These are phyloP conservation scores for Aphaenogaster rudis DNA, from an alignment of 1,140 invertebrate species.

Conservation along the genomic window DNA sequence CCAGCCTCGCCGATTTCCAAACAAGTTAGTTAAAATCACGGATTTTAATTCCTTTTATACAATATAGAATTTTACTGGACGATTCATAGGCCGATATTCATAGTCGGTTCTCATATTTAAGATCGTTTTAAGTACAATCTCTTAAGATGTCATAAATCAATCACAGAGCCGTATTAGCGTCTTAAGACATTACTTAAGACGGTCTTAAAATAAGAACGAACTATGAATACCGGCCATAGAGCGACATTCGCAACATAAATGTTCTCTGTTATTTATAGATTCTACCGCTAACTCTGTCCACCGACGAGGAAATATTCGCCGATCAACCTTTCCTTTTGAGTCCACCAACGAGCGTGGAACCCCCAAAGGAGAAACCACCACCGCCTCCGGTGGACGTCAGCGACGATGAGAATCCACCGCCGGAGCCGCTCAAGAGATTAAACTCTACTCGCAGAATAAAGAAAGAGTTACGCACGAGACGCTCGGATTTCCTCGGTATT, in stretches of 20 bases:
- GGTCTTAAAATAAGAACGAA: too few species aligned
- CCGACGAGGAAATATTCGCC: constrained; percentile 83
- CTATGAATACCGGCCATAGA: too few species aligned
- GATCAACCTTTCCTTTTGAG: constrained; percentile 84
- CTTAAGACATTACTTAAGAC: too few species aligned
- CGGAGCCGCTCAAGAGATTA: constrained; percentile 89
- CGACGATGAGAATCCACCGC: constrained; percentile 85
- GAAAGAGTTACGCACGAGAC: constrained; percentile 93
- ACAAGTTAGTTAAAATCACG: constrained; percentile 75
- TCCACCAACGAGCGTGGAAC: constrained; percentile 90
- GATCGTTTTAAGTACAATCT: too few species aligned
- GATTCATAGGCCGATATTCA: not conserved
- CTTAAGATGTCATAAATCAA: too few species aligned
- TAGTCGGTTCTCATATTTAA: too few species aligned
- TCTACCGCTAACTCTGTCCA: constrained; percentile 81
- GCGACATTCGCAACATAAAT: not conserved
- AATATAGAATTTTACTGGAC: not conserved
- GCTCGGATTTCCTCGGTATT: constrained; percentile 95
- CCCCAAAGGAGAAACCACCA: constrained; percentile 95
- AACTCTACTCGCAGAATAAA: constrained; percentile 95
- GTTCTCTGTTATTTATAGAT: constrained; percentile 75
- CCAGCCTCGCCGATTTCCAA: constrained; percentile 80
- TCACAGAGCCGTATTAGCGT: too few species aligned
- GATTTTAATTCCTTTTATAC: not conserved
- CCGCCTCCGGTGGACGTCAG: constrained; percentile 91